Evolutionary conservation across 2,797 vertebrate genomes (phyloP).

Genomic region (Xyrichtys novacula): DNA sequence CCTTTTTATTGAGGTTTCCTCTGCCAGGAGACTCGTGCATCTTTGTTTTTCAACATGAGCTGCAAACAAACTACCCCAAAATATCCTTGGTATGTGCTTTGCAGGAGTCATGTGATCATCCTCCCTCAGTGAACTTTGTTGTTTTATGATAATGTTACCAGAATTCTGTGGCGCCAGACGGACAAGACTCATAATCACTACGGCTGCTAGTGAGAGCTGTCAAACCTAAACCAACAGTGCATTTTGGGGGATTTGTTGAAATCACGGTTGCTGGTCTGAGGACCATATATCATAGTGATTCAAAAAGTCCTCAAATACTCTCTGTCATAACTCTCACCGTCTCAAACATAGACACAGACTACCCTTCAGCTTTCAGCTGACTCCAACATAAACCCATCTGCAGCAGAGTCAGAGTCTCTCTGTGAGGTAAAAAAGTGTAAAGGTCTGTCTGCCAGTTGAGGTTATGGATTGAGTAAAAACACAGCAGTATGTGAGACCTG

Average conservation of each 20-base stretch:
- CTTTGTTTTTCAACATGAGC: too few relatives aligned
- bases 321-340: too few relatives aligned
- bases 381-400: too few relatives aligned
- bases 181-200: neutral
- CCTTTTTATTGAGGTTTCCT: too few relatives aligned
- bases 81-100: neutral
- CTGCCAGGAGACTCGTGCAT: too few relatives aligned
- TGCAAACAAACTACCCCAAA: neutral
- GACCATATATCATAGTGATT: neutral
- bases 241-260: slow-evolving; percentile 6
- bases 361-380: too few relatives aligned
- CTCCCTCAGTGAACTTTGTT: neutral
- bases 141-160: neutral
- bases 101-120: neutral
- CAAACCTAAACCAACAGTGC: slow-evolving; percentile 2
- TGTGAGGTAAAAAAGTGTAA: too few relatives aligned
- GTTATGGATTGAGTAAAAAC: too few relatives aligned
- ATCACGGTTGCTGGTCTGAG: neutral
- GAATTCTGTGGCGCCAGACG: neutral
- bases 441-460: too few relatives aligned
- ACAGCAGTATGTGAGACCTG: too few relatives aligned
- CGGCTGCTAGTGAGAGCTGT: neutral
- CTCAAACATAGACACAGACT: too few relatives aligned
- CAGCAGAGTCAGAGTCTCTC: too few relatives aligned
- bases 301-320: neutral